These are phyloP conservation scores for Drepana arcuata DNA, from an alignment of 1,140 invertebrate genomes.

Conservation along the genomic window DNA sequence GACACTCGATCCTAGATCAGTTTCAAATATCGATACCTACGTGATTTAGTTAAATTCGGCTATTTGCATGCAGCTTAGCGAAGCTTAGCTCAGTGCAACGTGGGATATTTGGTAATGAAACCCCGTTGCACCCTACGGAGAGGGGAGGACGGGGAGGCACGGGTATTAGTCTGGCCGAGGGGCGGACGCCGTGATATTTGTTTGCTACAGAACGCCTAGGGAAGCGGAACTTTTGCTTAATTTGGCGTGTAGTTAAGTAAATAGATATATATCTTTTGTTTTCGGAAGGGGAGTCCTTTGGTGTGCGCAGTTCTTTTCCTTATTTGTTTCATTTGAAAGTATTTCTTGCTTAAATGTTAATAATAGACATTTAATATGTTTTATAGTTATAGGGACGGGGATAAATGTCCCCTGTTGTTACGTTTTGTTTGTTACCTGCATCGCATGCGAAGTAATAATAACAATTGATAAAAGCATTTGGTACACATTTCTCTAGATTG, in stretches of 20 bases:
- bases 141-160: conserved; percentile 2
- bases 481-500: no score
- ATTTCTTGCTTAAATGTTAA: no score
- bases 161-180: no score
- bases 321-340: no score
- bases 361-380: no score
- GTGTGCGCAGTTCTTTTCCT: no score
- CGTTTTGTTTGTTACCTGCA: no score
- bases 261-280: conserved; percentile 8
- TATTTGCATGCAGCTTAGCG: conserved; percentile 29
- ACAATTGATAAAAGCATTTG: no score
- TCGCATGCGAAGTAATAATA: no score
- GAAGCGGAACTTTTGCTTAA: conserved; percentile 18
- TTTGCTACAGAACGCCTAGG: conserved; percentile 16
- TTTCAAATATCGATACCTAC: conserved; percentile 24
- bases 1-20: conserved; percentile 16
- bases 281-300: no score
- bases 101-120: conserved; percentile 15
- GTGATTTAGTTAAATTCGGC: conserved; percentile 30
- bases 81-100: conserved; percentile 19
- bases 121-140: conserved; percentile 9
- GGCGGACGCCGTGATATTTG: conserved; percentile 12
- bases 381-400: no score
- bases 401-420: no score
- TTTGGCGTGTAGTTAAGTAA: conserved; percentile 13